A percentile compares a stretch with the other conserved stretches of the same genome.
phyloP scores from a whole-genome alignment of 2,113 vertebrate species.

The Actenoides lindsayi region DNA sequence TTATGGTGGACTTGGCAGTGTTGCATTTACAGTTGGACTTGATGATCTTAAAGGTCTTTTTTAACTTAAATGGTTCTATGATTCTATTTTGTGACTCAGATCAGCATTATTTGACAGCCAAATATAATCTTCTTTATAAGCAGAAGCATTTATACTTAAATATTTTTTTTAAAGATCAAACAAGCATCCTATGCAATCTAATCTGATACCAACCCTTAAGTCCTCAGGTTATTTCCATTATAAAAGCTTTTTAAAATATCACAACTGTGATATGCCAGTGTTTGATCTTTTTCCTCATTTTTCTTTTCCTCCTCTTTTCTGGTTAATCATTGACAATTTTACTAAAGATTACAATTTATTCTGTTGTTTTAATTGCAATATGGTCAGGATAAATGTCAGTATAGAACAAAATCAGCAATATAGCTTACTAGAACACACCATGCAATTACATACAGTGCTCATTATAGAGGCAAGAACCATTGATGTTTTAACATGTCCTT shows the following conservation, averaged over 20 bases:
- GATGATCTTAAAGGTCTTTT: not conserved
- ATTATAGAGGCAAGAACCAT: constrained; percentile 10
- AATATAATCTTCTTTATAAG: not conserved
- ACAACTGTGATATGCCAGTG: not conserved
- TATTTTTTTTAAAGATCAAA: not conserved
- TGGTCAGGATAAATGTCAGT: not conserved
- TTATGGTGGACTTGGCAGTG: not conserved
- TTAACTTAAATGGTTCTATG: not conserved
- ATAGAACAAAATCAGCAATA: not conserved
- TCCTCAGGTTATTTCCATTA: constrained; percentile 26
- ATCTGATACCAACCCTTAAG: constrained; percentile 7
- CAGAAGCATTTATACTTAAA: not conserved
- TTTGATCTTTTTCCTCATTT: constrained; percentile 11
- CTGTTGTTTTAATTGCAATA: not conserved
- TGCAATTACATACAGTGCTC: constrained; percentile 4
- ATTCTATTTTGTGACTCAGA: not conserved
- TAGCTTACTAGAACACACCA: not conserved
- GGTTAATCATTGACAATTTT: not conserved
- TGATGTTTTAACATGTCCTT: constrained; percentile 37
- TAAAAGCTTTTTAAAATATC: constrained; percentile 40
- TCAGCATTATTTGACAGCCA: not conserved
- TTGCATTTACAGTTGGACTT: not conserved
- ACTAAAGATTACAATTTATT: constrained; percentile 24
- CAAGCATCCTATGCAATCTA: constrained; percentile 15
- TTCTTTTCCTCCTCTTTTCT: not conserved